Evolutionary conservation across 2,888 invertebrate genomes (phyloP).

Genomic region (Gerris lacustris): DNA sequence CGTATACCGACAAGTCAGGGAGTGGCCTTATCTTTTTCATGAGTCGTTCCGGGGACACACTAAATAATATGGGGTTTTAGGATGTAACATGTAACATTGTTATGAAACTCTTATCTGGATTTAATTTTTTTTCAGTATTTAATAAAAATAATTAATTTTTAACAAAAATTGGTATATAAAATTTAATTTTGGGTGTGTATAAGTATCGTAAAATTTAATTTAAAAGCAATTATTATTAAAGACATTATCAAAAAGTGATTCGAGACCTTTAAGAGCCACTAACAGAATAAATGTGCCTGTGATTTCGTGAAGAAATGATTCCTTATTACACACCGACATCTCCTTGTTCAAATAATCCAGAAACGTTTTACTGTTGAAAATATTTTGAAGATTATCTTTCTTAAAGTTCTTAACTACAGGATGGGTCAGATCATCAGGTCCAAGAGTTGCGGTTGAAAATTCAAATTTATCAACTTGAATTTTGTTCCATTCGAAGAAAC

Average conservation of each 20-base stretch:
- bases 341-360: neutral
- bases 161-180: too few relatives aligned
- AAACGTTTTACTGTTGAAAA: neutral
- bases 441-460: neutral
- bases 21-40: too few relatives aligned
- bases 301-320: neutral
- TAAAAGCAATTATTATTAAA: neutral
- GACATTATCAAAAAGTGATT: neutral
- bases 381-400: neutral
- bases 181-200: too few relatives aligned
- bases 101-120: too few relatives aligned
- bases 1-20: too few relatives aligned
- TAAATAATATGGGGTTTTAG: too few relatives aligned
- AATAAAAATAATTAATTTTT: too few relatives aligned
- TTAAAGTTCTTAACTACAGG: neutral
- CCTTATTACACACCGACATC: neutral
- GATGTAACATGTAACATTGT: too few relatives aligned
- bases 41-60: too few relatives aligned
- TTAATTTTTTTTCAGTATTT: too few relatives aligned
- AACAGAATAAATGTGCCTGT: neutral
- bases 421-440: neutral
- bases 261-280: neutral
- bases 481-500: slow-evolving; percentile 1
- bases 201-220: neutral
- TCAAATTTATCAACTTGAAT: neutral